Percentiles rank a stretch among this genome's conserved stretches.
phyloP scores from a whole-genome alignment of 2,113 vertebrate species.

The Cryptomyrus ogoouensis region DNA sequence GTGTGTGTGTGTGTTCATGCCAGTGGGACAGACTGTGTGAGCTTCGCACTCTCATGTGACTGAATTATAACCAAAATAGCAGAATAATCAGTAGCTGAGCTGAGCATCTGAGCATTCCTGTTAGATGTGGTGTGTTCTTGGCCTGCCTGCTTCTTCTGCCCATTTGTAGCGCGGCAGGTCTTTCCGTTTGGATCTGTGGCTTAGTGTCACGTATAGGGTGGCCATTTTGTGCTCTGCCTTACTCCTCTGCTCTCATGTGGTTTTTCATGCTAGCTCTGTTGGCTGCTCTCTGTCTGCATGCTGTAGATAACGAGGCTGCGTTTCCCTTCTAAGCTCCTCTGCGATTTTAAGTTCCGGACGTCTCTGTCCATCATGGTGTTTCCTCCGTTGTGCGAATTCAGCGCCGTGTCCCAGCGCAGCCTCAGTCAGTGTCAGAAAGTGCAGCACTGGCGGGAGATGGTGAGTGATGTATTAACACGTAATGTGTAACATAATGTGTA shows the following conservation, averaged over 20 bases:
- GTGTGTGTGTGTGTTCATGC: not conserved
- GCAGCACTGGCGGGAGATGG: not conserved
- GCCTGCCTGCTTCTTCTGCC: not conserved
- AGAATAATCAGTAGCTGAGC: not conserved
- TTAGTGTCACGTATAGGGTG: not conserved
- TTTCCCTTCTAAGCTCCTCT: not conserved
- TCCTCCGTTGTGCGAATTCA: not conserved
- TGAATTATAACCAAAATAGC: not conserved
- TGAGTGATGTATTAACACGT: not conserved
- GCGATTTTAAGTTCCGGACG: not conserved
- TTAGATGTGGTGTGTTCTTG: not conserved
- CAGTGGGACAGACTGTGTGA: not conserved
- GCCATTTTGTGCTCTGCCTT: constrained; percentile 5
- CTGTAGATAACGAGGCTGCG: not conserved
- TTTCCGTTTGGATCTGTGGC: not conserved
- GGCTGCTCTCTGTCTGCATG: not conserved
- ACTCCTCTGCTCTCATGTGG: not conserved
- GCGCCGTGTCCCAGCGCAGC: not conserved
- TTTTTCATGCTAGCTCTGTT: not conserved
- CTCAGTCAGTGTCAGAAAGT: not conserved
- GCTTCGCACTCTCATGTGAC: not conserved
- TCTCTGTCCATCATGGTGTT: not conserved
- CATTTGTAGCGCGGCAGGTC: not conserved
- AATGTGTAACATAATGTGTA: not conserved
- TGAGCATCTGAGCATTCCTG: not conserved